Percentiles rank a stretch among this genome's conserved stretches.
Evolutionary conservation across 1,140 invertebrate species (phyloP).

Genomic region (Drosophila albomicans): DNA sequence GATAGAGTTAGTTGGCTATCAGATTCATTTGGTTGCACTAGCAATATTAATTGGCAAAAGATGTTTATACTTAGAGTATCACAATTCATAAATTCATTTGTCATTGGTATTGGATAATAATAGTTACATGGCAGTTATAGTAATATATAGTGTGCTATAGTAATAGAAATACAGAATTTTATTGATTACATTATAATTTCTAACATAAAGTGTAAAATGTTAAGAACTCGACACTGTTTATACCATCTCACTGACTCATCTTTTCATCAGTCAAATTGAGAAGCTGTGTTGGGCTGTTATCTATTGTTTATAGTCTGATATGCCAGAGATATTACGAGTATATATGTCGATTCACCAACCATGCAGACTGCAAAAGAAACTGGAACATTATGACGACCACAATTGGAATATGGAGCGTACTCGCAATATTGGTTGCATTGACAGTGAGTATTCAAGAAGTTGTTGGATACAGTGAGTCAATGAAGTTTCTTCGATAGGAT

Average conservation of each 20-base stretch:
- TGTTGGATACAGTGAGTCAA: background rate
- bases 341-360: conserved; percentile 19
- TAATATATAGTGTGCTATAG: too few relatives aligned
- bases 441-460: conserved; percentile 40
- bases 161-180: too few relatives aligned
- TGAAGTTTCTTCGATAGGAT: conserved; percentile 3
- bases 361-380: conserved; percentile 4
- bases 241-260: background rate
- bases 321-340: background rate
- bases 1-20: too few relatives aligned
- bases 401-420: conserved; percentile 27
- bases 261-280: conserved; percentile 44
- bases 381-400: conserved; percentile 38
- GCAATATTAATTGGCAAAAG: too few relatives aligned
- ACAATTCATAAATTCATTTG: too few relatives aligned
- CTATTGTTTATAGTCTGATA: conserved; percentile 2
- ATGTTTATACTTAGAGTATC: too few relatives aligned
- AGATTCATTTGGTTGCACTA: background rate
- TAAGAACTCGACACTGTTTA: background rate
- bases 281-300: conserved; percentile 39
- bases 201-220: background rate
- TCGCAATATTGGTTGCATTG: conserved; percentile 29
- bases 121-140: too few relatives aligned
- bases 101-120: too few relatives aligned
- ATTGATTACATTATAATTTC: too few relatives aligned